Evolutionary conservation across 1,140 invertebrate genomes (phyloP).

Genomic region (Trichomalopsis sarcophagae): DNA sequence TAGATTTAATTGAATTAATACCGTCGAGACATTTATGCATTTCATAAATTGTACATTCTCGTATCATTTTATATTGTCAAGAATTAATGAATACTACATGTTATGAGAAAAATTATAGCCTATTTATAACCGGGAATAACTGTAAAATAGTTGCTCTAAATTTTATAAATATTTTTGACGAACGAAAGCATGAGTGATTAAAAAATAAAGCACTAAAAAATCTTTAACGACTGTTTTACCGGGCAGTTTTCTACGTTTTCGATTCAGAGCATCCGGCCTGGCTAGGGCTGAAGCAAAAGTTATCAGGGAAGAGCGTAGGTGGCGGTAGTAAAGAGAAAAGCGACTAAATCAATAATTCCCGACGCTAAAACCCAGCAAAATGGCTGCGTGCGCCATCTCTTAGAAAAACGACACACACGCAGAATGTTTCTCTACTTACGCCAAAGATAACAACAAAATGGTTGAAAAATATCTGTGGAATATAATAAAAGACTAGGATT

Average conservation of each 20-base stretch:
- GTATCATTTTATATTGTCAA: no score
- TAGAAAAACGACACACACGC: constrained; percentile 55
- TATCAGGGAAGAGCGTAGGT: constrained; percentile 59
- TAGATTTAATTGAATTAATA: no score
- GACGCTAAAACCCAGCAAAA: constrained; percentile 56
- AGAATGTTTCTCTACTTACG: constrained; percentile 20
- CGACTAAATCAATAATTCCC: constrained; percentile 65
- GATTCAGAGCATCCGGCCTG: constrained; percentile 31
- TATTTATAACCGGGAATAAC: background rate
- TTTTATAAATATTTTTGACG: no score
- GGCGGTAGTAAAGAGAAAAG: constrained; percentile 58
- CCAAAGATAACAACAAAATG: constrained; percentile 26
- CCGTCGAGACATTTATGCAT: no score
- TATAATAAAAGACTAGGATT: no score
- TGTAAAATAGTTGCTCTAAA: background rate
- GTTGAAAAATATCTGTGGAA: background rate
- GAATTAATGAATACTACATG: no score
- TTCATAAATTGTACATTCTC: no score
- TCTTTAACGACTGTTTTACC: background rate
- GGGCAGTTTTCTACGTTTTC: constrained; percentile 55
- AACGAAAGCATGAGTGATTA: background rate
- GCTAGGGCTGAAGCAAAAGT: constrained; percentile 38
- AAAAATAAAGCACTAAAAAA: background rate
- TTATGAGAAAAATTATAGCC: no score
- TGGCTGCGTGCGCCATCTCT: constrained; percentile 68